Conservation (phyloP, 2,888 invertebrate genomes). For the Endotricha flammealis region DNA sequence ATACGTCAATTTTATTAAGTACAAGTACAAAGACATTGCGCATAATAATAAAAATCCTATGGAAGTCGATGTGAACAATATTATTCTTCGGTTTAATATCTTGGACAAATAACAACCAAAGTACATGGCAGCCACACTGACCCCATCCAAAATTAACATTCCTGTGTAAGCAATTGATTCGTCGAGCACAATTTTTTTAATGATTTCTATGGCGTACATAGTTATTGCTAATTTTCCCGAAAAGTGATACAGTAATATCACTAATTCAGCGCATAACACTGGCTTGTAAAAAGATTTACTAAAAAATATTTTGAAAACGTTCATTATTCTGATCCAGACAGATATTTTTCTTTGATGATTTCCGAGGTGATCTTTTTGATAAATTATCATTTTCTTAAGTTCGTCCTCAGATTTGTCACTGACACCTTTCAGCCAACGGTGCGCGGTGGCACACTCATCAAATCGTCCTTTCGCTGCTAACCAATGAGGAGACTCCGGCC, state of each 20-base stretch:
- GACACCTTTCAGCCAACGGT: constrained; percentile 37
- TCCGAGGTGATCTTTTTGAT: constrained; percentile 24
- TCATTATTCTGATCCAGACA: not conserved
- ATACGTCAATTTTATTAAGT: constrained; percentile 25
- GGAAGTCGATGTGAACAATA: constrained; percentile 23
- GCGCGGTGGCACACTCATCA: constrained; percentile 26
- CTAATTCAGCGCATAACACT: not conserved
- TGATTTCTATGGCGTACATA: constrained; percentile 15
- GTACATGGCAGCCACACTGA: constrained; percentile 33
- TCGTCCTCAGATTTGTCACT: constrained; percentile 33
- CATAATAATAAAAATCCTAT: constrained; percentile 30
- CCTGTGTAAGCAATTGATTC: constrained; percentile 27
- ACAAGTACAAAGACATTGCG: constrained; percentile 33
- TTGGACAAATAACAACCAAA: constrained; percentile 30
- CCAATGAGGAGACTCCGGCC: constrained; percentile 28
- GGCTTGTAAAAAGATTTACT: not conserved
- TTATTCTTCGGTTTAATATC: constrained; percentile 27
- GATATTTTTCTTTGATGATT: constrained; percentile 5
- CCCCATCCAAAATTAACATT: constrained; percentile 34
- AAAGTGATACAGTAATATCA: not conserved
- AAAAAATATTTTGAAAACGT: not conserved
- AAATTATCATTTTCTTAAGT: constrained; percentile 27
- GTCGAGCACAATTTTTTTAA: constrained; percentile 24
- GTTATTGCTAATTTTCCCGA: constrained; percentile 6
- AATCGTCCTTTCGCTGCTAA: constrained; percentile 21